Evolutionary conservation across 2,888 invertebrate genomes (phyloP).

Genomic region (Cataglyphis livida): DNA sequence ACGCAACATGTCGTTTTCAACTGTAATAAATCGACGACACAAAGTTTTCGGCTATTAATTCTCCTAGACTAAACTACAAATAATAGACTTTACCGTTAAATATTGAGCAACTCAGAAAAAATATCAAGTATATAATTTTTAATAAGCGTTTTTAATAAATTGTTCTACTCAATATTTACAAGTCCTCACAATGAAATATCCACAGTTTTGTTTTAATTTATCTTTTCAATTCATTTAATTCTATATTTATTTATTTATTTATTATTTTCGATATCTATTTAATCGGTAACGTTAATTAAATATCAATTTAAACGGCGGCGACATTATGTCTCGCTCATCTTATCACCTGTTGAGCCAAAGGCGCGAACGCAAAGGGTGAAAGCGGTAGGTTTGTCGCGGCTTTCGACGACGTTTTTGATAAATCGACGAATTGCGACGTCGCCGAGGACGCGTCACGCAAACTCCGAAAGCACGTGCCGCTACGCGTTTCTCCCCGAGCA

Average conservation of each 20-base stretch:
- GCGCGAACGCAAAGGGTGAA: slow-evolving; percentile 62
- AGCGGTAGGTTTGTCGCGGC: slow-evolving; percentile 62
- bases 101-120: slow-evolving; percentile 1
- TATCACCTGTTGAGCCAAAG: slow-evolving; percentile 52
- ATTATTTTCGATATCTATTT: neutral
- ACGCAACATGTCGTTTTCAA: slow-evolving; percentile 39
- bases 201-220: neutral
- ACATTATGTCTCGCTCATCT: slow-evolving; percentile 19
- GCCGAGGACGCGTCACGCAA: slow-evolving; percentile 50
- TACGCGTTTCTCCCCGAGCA: slow-evolving; percentile 54
- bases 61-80: slow-evolving; percentile 17
- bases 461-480: slow-evolving; percentile 71
- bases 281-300: slow-evolving; percentile 21
- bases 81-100: slow-evolving; percentile 12
- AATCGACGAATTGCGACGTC: slow-evolving; percentile 63
- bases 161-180: neutral
- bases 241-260: neutral
- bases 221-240: neutral
- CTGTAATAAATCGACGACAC: slow-evolving; percentile 40
- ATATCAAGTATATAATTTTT: neutral
- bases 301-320: neutral
- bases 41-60: slow-evolving; percentile 45
- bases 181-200: neutral
- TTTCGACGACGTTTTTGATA: slow-evolving; percentile 70
- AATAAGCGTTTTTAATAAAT: neutral